Evolutionary conservation across 2,888 invertebrate species (phyloP).

Genomic region (Drosophila emarginata): DNA sequence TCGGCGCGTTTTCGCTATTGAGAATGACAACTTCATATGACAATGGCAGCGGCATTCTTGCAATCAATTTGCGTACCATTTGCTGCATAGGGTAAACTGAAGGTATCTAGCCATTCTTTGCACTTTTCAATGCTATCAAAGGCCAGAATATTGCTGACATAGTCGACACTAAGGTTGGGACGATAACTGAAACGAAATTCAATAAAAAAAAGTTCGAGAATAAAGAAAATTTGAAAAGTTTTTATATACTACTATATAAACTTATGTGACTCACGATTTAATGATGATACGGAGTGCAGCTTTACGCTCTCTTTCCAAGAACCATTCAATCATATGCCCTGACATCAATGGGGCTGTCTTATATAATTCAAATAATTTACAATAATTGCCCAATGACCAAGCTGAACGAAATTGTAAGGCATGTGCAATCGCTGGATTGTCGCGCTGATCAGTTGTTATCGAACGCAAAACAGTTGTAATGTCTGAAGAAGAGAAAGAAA

Average conservation of each 20-base stretch:
- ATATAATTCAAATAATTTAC: slow-evolving; percentile 96
- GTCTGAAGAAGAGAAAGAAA: slow-evolving; percentile 85
- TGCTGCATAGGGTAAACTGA: slow-evolving; percentile 87
- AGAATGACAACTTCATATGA: slow-evolving; percentile 58
- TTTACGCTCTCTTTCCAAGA: slow-evolving; percentile 96
- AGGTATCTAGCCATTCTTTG: slow-evolving; percentile 93
- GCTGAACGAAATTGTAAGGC: slow-evolving; percentile 95
- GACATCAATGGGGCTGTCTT: slow-evolving; percentile 96
- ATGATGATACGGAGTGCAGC: slow-evolving; percentile 94
- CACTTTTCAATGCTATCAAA: slow-evolving; percentile 93
- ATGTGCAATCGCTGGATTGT: slow-evolving; percentile 91
- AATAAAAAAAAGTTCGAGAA: neutral
- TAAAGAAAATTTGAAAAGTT: too few relatives aligned
- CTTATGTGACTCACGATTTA: slow-evolving; percentile 93
- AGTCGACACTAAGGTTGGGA: slow-evolving; percentile 93
- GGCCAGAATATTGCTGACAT: slow-evolving; percentile 93
- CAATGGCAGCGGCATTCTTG: slow-evolving; percentile 85
- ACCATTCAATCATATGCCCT: slow-evolving; percentile 98
- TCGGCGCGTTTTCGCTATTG: neutral
- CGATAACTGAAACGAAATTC: slow-evolving; percentile 91
- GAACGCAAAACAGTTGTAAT: slow-evolving; percentile 94
- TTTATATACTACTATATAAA: neutral
- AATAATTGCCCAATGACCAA: slow-evolving; percentile 96
- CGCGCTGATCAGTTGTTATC: slow-evolving; percentile 89
- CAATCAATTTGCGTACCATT: slow-evolving; percentile 92